Conservation (phyloP, 2,113 vertebrate species). For the Xenopus tropicalis region UCB_Xtro_10.0 CM004443.2:98859501-98860000, state of each 20-base stretch:
- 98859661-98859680: too few species aligned
- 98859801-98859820: constrained; percentile 98
- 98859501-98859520: too few species aligned
- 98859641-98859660: too few species aligned
- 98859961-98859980: too few species aligned
- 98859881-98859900: background rate
- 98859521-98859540: too few species aligned
- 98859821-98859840: constrained; percentile 98
- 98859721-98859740: constrained; percentile 92
- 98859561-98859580: too few species aligned
- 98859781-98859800: constrained; percentile 83
- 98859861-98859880: background rate
- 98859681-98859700: constrained; percentile 82
- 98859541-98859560: too few species aligned
- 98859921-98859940: background rate
- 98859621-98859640: too few species aligned
- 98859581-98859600: too few species aligned
- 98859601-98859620: too few species aligned
- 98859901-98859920: background rate
- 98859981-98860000: too few species aligned
- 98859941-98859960: too few species aligned
- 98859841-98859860: constrained; percentile 72
- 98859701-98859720: constrained; percentile 88
- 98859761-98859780: constrained; percentile 93
- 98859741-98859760: constrained; percentile 97